Base-by-base conservation (phyloP, 2,888 invertebrate species). In the Heliconius ismenius region DNA sequence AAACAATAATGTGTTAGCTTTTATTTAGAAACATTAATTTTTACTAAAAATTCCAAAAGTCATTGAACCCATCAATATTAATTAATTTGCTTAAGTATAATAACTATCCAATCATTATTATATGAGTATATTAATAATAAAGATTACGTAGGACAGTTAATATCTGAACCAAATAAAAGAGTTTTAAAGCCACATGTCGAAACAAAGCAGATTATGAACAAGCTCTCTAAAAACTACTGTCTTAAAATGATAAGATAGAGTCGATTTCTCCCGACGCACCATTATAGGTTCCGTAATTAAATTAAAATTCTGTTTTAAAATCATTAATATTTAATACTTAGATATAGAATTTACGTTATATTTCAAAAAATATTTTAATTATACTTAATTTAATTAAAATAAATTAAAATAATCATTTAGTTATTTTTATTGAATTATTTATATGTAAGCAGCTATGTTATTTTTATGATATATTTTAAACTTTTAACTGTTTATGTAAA, bases 201-300 rank as follows among this genome's bases (percentile, higher is more conserved):
- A 81, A 82, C 82, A 80, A 80, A 76, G 81, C 74, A 75, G 82
- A 82, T 82, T 82, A 81, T 73, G 80, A 62, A 62, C 76, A 79
- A 81, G 75, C 83, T 76, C 77, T 70, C 81, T 82, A 81, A 83
- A 81, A 82, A 77, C 82, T 81, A 81, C 79, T 81, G 76, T 73
- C 74, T 73, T 32, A 70, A 68, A 64, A 49, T 39, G 79, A 77
- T 79, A 74, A 72, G 24, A 11, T 70, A 39, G 36, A 58, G 21
- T 28, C 54, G 28, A 39, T 26, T 64, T 58, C 2, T 67, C 15
- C 26, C 24, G 9, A 10, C 32, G n/a, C 39, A 73, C 24, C 24
- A 18, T 43, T 6, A 58, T 9, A 1, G 77, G 77, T 75, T 77
- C 75, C 70, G 77, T 72, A 60, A n/a, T 32, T 32, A n/a, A 9